Percentiles rank a stretch among this genome's conserved stretches.
Evolutionary conservation across 2,797 vertebrate species (phyloP).

Genomic region (Falco columbarius): DNA sequence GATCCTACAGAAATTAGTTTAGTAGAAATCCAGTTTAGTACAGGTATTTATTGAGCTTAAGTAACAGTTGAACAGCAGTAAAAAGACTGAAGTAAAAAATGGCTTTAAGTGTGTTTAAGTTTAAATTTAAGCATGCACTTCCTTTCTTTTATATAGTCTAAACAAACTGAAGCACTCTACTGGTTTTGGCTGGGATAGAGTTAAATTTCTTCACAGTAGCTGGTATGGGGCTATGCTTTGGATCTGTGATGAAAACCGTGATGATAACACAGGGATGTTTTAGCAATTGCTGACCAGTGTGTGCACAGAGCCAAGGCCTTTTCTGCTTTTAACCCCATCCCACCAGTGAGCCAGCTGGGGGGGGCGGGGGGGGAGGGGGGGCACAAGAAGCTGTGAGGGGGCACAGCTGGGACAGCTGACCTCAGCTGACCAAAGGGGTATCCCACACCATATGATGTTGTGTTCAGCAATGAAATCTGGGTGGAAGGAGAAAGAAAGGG

Average conservation of each 20-base stretch:
- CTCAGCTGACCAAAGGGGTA: not conserved
- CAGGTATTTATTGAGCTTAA: not conserved
- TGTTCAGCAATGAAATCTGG: not conserved
- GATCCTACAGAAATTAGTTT: not conserved
- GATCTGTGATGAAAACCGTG: not conserved
- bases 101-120: not conserved
- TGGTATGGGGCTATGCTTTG: rapidly evolving
- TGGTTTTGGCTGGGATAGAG: not conserved
- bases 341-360: not conserved
- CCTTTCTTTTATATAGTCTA: not conserved
- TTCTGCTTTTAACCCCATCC: not conserved
- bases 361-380: no score
- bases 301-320: not conserved
- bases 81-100: not conserved
- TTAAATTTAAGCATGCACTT: not conserved
- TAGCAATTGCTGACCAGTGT: not conserved
- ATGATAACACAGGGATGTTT: not conserved
- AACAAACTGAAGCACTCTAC: not conserved
- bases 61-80: not conserved
- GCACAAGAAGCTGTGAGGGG: not conserved
- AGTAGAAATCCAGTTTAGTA: not conserved
- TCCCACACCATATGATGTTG: rapidly evolving
- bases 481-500: not conserved
- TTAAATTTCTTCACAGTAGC: not conserved
- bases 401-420: not conserved